Evolutionary conservation across 2,797 vertebrate species (phyloP), one percentile per base, ranked within the genome.

Genomic region (Enteromius fasciolatus): DNA sequence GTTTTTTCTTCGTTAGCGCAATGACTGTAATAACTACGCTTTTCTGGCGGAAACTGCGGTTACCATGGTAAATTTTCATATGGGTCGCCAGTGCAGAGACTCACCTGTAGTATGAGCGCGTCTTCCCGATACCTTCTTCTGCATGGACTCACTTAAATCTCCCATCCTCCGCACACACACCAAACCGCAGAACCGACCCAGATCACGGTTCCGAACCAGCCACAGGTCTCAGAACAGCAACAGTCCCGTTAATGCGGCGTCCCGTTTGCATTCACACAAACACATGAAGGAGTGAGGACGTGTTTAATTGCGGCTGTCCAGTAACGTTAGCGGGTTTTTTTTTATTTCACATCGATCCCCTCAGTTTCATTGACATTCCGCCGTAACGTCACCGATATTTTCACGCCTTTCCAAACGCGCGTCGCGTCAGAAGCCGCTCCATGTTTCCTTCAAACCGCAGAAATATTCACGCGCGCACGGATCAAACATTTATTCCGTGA

Each of bases 51-150:
- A 59, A 59, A 61, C 63, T 52, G 39, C 63, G 81, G 73, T 76
- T 83, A 57, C 74, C 36, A 46, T 46, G 64, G 52, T 61, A 82
- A 28, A 82, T 54, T 1, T 10, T 46, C 78, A 59, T 48, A 9
- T 5, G 66, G 44, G 63, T 74, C 78, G 54, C 33, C 52, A 8
- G 14, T 44, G 7, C 23, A 28, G 39, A 86, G 36, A 86, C 93
- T 93, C 90, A 95, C 95, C 95, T 95, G 94, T 91, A 81, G 94
- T 89, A 89, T 92, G 90, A 92, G 90, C 88, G 87, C 88, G 91
- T 88, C 92, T 90, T 87, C 87, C 85, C 86, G 86, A 92, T 89
- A 93, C 88, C 93, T 92, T 86, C 92, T 92, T 92, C 91, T 90
- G 91, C 72, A 76, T 57, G 88, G 87, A 91, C 89, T 91, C 91